Base-by-base conservation (phyloP, 1,140 invertebrate genomes). In the Tetramorium alpestre region DNA sequence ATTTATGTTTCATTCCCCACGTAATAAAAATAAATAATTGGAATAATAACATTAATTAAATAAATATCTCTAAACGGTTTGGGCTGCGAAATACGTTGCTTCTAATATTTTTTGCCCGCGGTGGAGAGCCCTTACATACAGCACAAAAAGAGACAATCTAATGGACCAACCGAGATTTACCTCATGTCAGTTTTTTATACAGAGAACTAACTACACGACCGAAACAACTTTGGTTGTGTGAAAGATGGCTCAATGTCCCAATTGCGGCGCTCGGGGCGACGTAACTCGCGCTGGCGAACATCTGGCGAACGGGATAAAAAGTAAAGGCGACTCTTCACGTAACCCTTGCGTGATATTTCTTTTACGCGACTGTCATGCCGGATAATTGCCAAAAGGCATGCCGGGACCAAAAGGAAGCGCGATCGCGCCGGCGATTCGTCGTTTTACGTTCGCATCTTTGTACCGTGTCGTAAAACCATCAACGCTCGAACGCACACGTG, bases 301-400 rank as follows among this genome's bases (percentile, higher is more conserved):
- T 47, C 51, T 44, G 41, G 62, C 38, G 11, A 41, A 75, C 22
- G 41, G 54, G 44, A 62, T 60, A 73, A 84, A 84, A 65, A 84
- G 51, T 69, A 28, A 73, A 47, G 28, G 44, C 25, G 58, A 85
- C 41, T 62, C 41, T 62, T 62, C 75, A 38, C n/a, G 41, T 49
- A 75, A 87, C 75, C 56, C 38, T 22, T 7, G 77, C 77, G 33
- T 6, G 49, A 56, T 70, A 72, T 58, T 81, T 81, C 49, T 81
- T 70, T 72, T 62, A 33, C 58, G 18, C 25, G 62, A 77, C 62
- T 41, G 58, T 73, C 86, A 47, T 62, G 73, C 69, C 44, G 13
- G 13, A 41, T 88, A 89, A 89, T 89, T 89, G 75, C 70, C 77
- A 38, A 87, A 87, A 87, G 60, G 51, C 51, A 41, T 7, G 58